Evolutionary conservation across 1,140 invertebrate species (phyloP).

Genomic region (Kradibia gibbosae): DNA sequence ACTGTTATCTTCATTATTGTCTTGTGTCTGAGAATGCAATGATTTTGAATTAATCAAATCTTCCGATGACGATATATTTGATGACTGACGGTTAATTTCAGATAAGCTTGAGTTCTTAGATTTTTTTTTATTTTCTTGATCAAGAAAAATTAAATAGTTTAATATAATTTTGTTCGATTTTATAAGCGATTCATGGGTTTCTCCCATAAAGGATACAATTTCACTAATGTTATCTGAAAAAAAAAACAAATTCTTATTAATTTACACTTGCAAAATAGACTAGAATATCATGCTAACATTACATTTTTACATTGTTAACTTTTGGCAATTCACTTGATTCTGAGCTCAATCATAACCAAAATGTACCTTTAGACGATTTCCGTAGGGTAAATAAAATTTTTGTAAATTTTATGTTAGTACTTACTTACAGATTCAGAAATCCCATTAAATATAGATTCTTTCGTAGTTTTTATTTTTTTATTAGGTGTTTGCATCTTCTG

Average conservation of each 20-base stretch:
- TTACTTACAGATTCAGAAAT: conserved; percentile 51
- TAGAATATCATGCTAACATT: neutral
- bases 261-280: neutral
- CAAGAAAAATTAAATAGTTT: conserved; percentile 23
- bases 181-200: conserved; percentile 43
- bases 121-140: conserved; percentile 26
- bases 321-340: neutral
- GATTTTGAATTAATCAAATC: too few relatives aligned
- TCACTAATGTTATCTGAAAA: conserved; percentile 52
- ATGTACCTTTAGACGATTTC: neutral
- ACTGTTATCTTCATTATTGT: too few relatives aligned
- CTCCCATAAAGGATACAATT: conserved; percentile 40
- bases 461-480: conserved; percentile 46
- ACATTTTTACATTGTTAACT: neutral
- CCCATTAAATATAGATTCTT: conserved; percentile 45
- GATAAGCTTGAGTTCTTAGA: too few relatives aligned
- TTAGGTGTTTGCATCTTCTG: conserved; percentile 25
- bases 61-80: too few relatives aligned
- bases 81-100: too few relatives aligned
- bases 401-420: conserved; percentile 36
- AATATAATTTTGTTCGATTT: conserved; percentile 49
- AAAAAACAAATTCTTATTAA: neutral
- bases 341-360: neutral
- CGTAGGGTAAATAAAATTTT: neutral
- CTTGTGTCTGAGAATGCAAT: too few relatives aligned